Conservation (phyloP, 2,113 vertebrate species). For the Neopipo cinnamomea region DNA sequence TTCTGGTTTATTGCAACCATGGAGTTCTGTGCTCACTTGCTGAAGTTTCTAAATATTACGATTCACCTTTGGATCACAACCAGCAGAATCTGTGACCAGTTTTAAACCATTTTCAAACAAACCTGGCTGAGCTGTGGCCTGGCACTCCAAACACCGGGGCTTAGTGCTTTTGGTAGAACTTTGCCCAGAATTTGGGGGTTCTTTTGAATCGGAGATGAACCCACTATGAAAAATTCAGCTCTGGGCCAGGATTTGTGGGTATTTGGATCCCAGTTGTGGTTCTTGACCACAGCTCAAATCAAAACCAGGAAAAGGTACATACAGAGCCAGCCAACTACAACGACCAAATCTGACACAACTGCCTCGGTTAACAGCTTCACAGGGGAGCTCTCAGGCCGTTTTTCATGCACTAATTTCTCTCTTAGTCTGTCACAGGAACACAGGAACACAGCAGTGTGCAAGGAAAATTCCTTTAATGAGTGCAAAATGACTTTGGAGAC, state of each 20-base stretch:
- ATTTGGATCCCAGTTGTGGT: neutral
- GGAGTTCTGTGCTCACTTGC: neutral
- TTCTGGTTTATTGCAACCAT: neutral
- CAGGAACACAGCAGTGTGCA: neutral
- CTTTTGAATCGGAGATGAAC: constrained; percentile 26
- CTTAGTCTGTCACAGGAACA: neutral
- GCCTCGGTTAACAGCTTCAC: neutral
- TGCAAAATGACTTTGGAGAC: neutral
- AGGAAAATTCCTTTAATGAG: neutral
- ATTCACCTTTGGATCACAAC: neutral
- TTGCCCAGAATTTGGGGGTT: neutral
- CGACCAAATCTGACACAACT: neutral
- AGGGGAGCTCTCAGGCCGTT: neutral
- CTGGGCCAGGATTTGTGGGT: neutral
- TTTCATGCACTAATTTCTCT: neutral
- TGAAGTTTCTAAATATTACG: constrained; percentile 14
- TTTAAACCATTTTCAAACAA: constrained; percentile 40
- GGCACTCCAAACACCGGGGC: neutral
- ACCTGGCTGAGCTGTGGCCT: constrained; percentile 38
- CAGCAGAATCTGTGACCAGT: constrained; percentile 3
- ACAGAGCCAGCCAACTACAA: neutral
- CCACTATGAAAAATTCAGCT: constrained; percentile 5
- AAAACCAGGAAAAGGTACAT: neutral
- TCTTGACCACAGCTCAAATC: constrained; percentile 1
- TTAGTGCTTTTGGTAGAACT: constrained; percentile 17